Base-by-base conservation (phyloP, 2,888 invertebrate species). In the Drosophila percnosoma region DNA sequence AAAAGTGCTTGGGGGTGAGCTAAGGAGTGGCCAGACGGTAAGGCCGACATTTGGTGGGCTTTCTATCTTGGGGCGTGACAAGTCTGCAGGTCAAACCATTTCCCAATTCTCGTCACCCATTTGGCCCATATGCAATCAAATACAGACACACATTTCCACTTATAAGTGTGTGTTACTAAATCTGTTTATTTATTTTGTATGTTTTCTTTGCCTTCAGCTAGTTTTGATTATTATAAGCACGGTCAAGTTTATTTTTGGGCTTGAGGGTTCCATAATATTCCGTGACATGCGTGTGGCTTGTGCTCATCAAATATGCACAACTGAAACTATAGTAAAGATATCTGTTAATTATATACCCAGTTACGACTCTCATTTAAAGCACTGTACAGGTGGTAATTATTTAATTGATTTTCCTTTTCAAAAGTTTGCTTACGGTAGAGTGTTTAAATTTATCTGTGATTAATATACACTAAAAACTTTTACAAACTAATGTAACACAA, bases 201-300 rank as follows among this genome's bases (percentile, higher is more conserved):
- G 49, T 48, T 54, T 58, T 57, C 31, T 8, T 45, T 57, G 45
- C 53, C 31, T 45, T 38, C 29, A 52, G 38, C 10, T 42, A 15
- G 21, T 69, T 73, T 69, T 75, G 64, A 75, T 65, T 61, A 45
- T 68, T 51, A 48, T 61, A 73, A 54, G 58, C 54, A 58, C 36
- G 68, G 40, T 48, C 68, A 73, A 73, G 75, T 68, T 79, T 78
- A 73, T 79, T 79, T 68, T 61, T 33, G 73, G 60, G 45, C 18
- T 29, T 52, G 15, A n/a, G 33, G 38, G 33, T 27, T 36, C 57
- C 57, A 11, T 53, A 73, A 55, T 70, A 66, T 57, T 36, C 13
- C 15, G 24, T 36, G 68, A 73, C 63, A 42, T 75, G 78, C 76
- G 75, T 79, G 79, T 15, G 54, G 24, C 53, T 55, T 48, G 52